phyloP scores from a whole-genome alignment of 2,113 vertebrate genomes.

The Ictalurus punctatus region DNA sequence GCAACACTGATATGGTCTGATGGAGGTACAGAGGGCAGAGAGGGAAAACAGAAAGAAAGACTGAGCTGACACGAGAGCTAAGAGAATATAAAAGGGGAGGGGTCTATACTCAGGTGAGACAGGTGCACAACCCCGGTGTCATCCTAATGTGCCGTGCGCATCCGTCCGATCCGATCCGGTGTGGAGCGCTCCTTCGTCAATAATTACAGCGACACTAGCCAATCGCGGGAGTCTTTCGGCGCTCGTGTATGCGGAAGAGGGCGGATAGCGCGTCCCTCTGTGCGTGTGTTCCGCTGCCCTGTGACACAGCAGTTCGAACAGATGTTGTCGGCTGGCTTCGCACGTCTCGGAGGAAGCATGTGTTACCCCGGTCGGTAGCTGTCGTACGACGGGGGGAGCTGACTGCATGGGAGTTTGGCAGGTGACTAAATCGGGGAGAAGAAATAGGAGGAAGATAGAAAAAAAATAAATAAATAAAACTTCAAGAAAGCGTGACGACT shows the following conservation, averaged over 20 bases:
- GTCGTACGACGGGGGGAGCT: neutral
- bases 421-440: neutral
- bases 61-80: conserved; percentile 50
- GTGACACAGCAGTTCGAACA: neutral
- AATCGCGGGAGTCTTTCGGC: neutral
- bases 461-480: neutral
- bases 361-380: neutral
- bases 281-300: conserved; percentile 10
- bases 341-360: neutral
- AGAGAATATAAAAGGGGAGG: neutral
- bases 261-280: neutral
- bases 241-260: neutral
- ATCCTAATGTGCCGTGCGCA: conserved; percentile 45
- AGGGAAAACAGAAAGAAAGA: neutral
- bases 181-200: too few relatives aligned
- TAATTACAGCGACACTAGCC: neutral
- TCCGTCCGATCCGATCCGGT: neutral
- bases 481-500: neutral
- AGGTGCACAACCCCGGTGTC: conserved; percentile 65
- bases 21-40: neutral
- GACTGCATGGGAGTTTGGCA: neutral
- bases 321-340: neutral
- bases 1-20: conserved; percentile 49
- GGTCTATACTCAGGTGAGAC: conserved; percentile 67
- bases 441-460: neutral